Evolutionary conservation across 1,140 invertebrate genomes (phyloP).

Genomic region (Dolichoris vasculosae): DNA sequence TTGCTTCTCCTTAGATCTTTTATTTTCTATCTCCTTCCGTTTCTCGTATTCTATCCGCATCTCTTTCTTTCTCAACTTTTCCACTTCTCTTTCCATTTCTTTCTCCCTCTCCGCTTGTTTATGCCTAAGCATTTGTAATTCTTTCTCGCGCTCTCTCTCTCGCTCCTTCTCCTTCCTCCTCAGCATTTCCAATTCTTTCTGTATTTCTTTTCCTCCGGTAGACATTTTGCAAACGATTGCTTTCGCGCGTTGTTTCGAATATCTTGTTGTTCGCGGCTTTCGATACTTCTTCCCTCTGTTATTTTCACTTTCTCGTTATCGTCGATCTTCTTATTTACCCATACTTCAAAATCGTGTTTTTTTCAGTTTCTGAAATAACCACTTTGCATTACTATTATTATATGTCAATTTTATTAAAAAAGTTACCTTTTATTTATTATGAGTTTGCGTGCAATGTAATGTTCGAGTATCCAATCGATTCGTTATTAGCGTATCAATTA

Average conservation of each 20-base stretch:
- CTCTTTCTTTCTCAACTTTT: slow-evolving; percentile 26
- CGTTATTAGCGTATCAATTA: not conserved
- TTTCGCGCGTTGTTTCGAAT: not conserved
- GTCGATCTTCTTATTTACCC: not conserved
- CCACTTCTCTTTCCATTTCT: slow-evolving; percentile 25
- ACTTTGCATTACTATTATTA: not conserved
- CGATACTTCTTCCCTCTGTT: not conserved
- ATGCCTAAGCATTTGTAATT: slow-evolving; percentile 54
- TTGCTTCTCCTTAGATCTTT: slow-evolving; percentile 38
- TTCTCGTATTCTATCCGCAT: slow-evolving; percentile 30
- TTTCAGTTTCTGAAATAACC: not conserved
- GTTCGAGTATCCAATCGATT: not conserved
- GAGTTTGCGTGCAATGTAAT: no score
- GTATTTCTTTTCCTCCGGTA: slow-evolving; percentile 43
- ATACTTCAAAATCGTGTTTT: not conserved
- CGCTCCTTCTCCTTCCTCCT: slow-evolving; percentile 56
- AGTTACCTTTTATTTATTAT: no score
- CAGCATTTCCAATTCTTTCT: slow-evolving; percentile 42
- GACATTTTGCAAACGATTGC: slow-evolving; percentile 3
- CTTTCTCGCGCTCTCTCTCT: slow-evolving; percentile 52
- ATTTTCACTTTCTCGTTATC: not conserved
- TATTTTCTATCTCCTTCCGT: slow-evolving; percentile 29
- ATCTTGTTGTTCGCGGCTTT: not conserved
- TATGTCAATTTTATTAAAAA: no score
- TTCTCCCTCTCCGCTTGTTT: slow-evolving; percentile 35